A percentile compares a stretch with the other conserved stretches of the same genome.
These are phyloP conservation scores for Carettochelys insculpta DNA, from an alignment of 2,113 vertebrate species.

Conservation along the genomic window DNA sequence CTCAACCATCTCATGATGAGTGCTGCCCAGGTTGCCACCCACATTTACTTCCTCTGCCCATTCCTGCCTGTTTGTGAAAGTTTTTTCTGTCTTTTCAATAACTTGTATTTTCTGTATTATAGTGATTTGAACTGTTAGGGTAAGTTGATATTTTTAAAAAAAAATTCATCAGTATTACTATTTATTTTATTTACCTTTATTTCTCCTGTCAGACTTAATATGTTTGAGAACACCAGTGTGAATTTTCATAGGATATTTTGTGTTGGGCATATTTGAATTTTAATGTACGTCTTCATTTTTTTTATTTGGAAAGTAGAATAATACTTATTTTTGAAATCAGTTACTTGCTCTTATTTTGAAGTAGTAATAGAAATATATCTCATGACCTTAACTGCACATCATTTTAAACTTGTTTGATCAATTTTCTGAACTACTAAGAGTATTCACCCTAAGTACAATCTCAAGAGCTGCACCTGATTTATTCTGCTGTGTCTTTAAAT, in stretches of 20 bases:
- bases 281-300: not conserved
- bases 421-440: not conserved
- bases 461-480: not conserved
- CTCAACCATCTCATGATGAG: no score
- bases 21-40: no score
- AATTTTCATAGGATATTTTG: not conserved
- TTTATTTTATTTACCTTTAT: accelerated
- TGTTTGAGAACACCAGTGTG: not conserved
- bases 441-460: not conserved
- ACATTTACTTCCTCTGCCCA: no score
- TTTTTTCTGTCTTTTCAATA: not conserved
- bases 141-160: not conserved
- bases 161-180: accelerated
- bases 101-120: not conserved
- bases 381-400: not conserved
- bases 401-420: not conserved
- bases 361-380: not conserved
- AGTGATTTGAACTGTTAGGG: no score
- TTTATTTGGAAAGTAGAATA: not conserved
- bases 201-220: not conserved
- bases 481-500: not conserved
- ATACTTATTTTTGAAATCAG: not conserved
- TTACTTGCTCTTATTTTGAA: not conserved
- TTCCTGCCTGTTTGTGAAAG: no score
- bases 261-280: not conserved